A percentile compares a stretch with the other conserved stretches of the same genome.
These are phyloP conservation scores for Trematomus bernacchii DNA, from an alignment of 2,797 vertebrate genomes.

Conservation along the genomic window DNA sequence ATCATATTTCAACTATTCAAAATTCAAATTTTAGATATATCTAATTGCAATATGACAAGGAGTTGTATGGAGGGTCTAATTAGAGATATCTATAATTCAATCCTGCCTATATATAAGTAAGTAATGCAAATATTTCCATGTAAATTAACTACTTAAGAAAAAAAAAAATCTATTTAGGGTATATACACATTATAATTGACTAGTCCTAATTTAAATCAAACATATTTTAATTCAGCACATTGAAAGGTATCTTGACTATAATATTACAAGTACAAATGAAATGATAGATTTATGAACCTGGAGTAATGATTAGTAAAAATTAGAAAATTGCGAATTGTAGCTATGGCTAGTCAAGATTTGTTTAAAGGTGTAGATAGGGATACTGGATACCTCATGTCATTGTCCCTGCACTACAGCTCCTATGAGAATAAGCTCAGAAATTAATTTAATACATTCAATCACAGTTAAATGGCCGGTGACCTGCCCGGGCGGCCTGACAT, in stretches of 20 bases:
- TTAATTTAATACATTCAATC: background rate
- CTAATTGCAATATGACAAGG: background rate
- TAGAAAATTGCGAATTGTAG: background rate
- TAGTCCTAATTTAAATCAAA: background rate
- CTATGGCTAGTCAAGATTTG: background rate
- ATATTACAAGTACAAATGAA: background rate
- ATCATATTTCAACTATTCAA: background rate
- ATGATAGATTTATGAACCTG: background rate
- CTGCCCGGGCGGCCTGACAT: conserved; percentile 45
- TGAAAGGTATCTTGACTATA: background rate
- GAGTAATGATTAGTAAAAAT: background rate
- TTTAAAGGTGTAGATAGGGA: background rate
- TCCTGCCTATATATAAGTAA: background rate
- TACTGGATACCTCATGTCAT: background rate
- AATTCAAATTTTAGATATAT: background rate
- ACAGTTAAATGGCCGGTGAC: conserved; percentile 5
- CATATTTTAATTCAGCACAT: background rate
- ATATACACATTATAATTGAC: background rate
- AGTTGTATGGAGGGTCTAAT: background rate
- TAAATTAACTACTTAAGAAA: background rate
- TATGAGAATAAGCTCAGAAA: conserved; percentile 5
- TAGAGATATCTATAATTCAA: conserved; percentile 1
- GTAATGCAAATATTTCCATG: background rate
- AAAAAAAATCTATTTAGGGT: background rate
- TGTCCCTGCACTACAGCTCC: background rate